These are phyloP conservation scores for Thalassoma bifasciatum DNA, from an alignment of 2,113 vertebrate genomes.

Conservation along the genomic window DNA sequence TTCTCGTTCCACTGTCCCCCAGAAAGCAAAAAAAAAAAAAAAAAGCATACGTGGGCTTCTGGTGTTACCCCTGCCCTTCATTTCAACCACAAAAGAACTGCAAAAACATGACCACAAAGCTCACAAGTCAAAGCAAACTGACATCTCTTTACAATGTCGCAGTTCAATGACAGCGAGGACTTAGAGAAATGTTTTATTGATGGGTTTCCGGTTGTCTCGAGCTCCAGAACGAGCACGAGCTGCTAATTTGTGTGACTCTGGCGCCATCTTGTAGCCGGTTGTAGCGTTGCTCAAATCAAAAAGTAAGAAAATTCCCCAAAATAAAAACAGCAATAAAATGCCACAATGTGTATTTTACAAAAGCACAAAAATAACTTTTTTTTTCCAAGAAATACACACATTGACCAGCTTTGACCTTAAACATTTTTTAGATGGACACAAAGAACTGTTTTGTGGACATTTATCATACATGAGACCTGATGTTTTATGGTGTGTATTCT, in stretches of 20 bases:
- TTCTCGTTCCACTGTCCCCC: neutral
- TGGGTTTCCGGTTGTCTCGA: neutral
- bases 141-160: constrained; percentile 1
- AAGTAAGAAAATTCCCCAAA: neutral
- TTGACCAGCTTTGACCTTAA: no score
- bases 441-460: no score
- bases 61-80: neutral
- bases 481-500: no score
- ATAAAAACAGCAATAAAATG: neutral
- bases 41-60: neutral
- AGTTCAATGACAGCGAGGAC: constrained; percentile 1
- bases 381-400: no score
- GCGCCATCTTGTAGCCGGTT: constrained; percentile 74
- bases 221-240: neutral
- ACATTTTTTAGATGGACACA: no score
- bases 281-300: constrained; percentile 55
- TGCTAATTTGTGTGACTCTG: constrained; percentile 58
- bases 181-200: constrained; percentile 3
- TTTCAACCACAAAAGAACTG: neutral
- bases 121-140: neutral
- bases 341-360: neutral
- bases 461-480: no score
- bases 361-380: no score
- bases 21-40: neutral
- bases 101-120: neutral